These are phyloP conservation scores for Hemichromis elongatus DNA, from an alignment of 2,113 vertebrate genomes.

Conservation along the genomic window DNA sequence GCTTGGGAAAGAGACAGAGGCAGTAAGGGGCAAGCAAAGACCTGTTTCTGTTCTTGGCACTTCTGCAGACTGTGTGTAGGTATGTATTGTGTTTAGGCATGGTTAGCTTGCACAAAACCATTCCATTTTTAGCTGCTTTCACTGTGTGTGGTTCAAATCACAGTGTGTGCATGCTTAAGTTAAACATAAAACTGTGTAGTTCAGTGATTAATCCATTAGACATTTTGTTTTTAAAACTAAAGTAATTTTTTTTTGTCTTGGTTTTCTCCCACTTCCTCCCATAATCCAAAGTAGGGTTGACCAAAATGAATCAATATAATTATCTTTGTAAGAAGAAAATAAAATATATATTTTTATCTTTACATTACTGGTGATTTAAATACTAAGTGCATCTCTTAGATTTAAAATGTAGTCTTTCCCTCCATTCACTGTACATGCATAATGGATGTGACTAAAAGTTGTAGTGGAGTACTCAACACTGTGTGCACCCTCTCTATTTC, in stretches of 20 bases:
- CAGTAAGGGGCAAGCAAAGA: constrained; percentile 64
- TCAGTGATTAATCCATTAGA: background rate
- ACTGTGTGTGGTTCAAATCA: background rate
- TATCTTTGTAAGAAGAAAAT: background rate
- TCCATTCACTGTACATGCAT: no score
- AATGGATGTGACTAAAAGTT: no score
- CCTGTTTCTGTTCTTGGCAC: constrained; percentile 50
- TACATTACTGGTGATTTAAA: background rate
- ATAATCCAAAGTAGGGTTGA: background rate
- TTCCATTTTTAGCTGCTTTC: background rate
- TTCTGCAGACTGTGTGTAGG: constrained; percentile 13
- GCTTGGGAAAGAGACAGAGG: constrained; percentile 30
- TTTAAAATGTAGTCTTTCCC: no score
- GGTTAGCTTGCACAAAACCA: background rate
- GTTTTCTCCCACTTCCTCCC: background rate
- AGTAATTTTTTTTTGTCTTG: background rate
- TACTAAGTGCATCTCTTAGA: background rate
- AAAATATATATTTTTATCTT: background rate
- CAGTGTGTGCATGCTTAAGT: background rate
- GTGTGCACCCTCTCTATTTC: no score
- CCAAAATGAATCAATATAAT: background rate
- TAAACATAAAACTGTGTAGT: background rate
- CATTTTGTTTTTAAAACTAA: background rate
- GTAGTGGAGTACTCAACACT: no score
- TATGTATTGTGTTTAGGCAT: background rate